Evolutionary conservation across 2,797 vertebrate genomes (phyloP).

Genomic region (Spea hammondii): DNA sequence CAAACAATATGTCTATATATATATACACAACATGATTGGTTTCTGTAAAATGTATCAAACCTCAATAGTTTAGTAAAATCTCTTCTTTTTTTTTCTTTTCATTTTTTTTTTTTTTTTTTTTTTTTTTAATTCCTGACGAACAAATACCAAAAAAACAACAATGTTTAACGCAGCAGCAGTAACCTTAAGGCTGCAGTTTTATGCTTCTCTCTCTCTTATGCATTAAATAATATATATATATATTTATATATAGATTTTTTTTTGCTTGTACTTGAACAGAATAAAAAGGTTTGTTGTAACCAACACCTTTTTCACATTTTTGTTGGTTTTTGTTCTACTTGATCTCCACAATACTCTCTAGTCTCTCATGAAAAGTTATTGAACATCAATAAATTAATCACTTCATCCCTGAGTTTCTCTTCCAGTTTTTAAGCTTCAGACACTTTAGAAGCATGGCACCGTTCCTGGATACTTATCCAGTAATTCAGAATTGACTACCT

Average conservation of each 20-base stretch:
- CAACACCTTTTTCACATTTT: constrained; percentile 75
- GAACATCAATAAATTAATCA: constrained; percentile 62
- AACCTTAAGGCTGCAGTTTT: constrained; percentile 80
- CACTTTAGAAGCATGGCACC: constrained; percentile 48
- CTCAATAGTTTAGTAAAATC: constrained; percentile 95
- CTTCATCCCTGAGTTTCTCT: constrained; percentile 51
- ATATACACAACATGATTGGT: constrained; percentile 86
- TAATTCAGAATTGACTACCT: constrained; percentile 19
- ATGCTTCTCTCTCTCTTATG: constrained; percentile 78
- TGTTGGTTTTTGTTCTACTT: constrained; percentile 58
- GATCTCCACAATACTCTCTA: constrained; percentile 68
- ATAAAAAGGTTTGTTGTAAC: constrained; percentile 71
- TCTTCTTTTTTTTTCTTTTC: constrained; percentile 72
- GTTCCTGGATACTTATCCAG: constrained; percentile 33
- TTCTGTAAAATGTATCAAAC: constrained; percentile 97
- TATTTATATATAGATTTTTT: constrained; percentile 40
- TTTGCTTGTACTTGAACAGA: constrained; percentile 72
- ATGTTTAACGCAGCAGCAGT: constrained; percentile 77
- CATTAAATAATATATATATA: constrained; percentile 53
- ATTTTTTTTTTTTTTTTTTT: constrained; percentile 69
- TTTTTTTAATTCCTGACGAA: constrained; percentile 83
- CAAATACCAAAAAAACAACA: constrained; percentile 88
- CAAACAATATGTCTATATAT: constrained; percentile 79
- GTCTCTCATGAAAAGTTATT: constrained; percentile 74
- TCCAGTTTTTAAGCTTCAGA: constrained; percentile 39